A percentile compares a stretch with the other conserved stretches of the same genome.
Evolutionary conservation across 1,140 invertebrate species (phyloP).

Genomic region (Brachionus sp.): DNA sequence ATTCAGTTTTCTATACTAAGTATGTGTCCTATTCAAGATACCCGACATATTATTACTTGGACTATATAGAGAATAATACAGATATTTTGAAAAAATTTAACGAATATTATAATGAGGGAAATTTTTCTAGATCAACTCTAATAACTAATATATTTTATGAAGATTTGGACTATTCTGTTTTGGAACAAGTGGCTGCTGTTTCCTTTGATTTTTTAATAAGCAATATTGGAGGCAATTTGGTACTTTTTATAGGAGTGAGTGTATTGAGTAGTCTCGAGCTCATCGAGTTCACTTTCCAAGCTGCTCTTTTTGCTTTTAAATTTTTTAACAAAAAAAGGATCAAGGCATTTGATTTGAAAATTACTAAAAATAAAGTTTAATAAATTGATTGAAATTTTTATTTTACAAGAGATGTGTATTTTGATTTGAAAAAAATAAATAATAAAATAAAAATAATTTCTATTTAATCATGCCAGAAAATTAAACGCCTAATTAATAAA

Average conservation of each 20-base stretch:
- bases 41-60: conserved; percentile 10
- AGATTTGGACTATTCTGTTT: background rate
- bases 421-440: too few species aligned
- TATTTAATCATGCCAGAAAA: too few species aligned
- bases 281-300: background rate
- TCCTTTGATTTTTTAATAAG: conserved; percentile 14
- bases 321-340: background rate
- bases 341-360: background rate
- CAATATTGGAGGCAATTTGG: conserved; percentile 36
- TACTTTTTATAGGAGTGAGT: conserved; percentile 35
- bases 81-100: conserved; percentile 13
- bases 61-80: background rate
- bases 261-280: conserved; percentile 16
- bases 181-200: background rate
- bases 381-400: background rate
- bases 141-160: conserved; percentile 39
- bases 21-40: conserved; percentile 25
- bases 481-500: too few species aligned
- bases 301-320: background rate
- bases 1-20: background rate
- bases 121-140: background rate
- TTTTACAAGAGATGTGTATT: too few species aligned
- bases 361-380: background rate
- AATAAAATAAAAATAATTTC: too few species aligned
- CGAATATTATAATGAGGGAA: conserved; percentile 15